Evolutionary conservation across 2,888 invertebrate species (phyloP).

Genomic region (Cerastis leucographa): DNA sequence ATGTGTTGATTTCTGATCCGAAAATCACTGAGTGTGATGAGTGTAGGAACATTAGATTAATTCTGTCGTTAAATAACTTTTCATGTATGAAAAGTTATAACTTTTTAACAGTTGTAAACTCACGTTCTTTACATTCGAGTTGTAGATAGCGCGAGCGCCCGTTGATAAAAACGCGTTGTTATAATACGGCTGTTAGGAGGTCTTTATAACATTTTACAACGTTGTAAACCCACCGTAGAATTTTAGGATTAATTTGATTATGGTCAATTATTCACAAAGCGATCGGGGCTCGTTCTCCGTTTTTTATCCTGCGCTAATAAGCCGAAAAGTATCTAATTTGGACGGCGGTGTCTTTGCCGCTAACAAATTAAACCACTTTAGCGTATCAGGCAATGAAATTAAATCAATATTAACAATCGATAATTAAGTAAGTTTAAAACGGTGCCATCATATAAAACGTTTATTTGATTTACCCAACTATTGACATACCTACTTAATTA

Average conservation of each 20-base stretch:
- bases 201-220: constrained; percentile 90
- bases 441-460: constrained; percentile 79
- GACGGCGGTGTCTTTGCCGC: constrained; percentile 89
- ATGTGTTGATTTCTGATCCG: constrained; percentile 60
- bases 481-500: constrained; percentile 72
- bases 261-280: constrained; percentile 90
- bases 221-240: constrained; percentile 90
- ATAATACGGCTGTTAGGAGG: constrained; percentile 85
- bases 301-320: constrained; percentile 89
- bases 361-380: constrained; percentile 90
- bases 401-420: constrained; percentile 89
- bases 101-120: constrained; percentile 34
- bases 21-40: constrained; percentile 53
- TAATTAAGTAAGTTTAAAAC: constrained; percentile 88
- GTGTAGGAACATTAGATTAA: constrained; percentile 49
- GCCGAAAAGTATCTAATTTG: constrained; percentile 89
- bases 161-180: constrained; percentile 80
- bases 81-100: constrained; percentile 36
- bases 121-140: constrained; percentile 30
- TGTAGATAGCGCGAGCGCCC: constrained; percentile 55
- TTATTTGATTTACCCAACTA: constrained; percentile 76
- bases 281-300: constrained; percentile 84
- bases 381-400: constrained; percentile 87
- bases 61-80: constrained; percentile 35
- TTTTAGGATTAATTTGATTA: constrained; percentile 91